Base-by-base conservation (phyloP, 2,888 invertebrate species). In the Sinohyriopsis cumingii region DNA sequence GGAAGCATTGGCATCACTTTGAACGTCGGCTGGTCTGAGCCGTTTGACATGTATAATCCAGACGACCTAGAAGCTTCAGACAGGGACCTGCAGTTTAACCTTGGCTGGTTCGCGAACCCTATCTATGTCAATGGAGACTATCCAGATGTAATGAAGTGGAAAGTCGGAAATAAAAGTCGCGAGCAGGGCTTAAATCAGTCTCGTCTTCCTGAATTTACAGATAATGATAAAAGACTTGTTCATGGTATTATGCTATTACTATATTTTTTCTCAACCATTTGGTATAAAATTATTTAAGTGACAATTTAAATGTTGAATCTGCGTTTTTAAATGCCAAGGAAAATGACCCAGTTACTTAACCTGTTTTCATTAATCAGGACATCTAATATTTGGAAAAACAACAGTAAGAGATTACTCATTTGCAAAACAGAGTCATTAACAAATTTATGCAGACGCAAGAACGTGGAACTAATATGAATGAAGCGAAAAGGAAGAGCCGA, bases 61-160 rank as follows among this genome's bases (percentile, higher is more conserved):
- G 75, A 76, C 7, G 84, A 87, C 63, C 71, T 84, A 1, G 75
- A 79, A n/a, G 86, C 86, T 2, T 79, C 84, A 18, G 83, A 84
- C 65, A 71, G 84, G 56, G 76, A 76, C 12, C 59, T 81, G 25
- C 71, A 76, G 65, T 86, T 86, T 64, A 79, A 82, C 64, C 75
- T 85, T 60, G 89, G 88, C 9, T 85, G 85, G 85, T 89, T 82
- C 70, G 87, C 85, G 3, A 81, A 87, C 67, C 87, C 89, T 5
- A 83, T 89, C n/a, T 79, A 78, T 62, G 82, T 85, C 6, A 72
- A 83, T 66, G 89, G 89, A 18, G 93, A 95, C 89, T 94, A 85
- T 61, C 85, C 86, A 18, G 76, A 80, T 20, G 75, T 84, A 5
- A 86, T 88, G 86, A 85, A 84, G 57, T 59, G 71, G 59, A 69